Conservation (phyloP, 2,888 invertebrate species). For the Lasioglossum oenotherae region DNA sequence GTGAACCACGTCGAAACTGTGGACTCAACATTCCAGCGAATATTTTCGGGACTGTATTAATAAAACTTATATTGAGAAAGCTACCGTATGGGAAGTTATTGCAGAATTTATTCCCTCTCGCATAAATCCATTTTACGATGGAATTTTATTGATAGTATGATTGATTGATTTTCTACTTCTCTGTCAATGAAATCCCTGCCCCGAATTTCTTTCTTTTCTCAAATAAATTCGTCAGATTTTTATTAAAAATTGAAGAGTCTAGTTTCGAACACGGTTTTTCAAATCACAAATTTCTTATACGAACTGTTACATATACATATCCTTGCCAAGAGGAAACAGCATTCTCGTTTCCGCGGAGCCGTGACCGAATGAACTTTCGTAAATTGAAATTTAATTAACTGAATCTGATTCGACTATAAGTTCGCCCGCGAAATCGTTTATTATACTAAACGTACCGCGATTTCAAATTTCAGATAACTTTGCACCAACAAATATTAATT, state of each 20-base stretch:
- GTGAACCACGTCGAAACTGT: background rate
- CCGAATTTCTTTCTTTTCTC: background rate
- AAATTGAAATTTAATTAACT: constrained; percentile 1
- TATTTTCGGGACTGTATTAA: background rate
- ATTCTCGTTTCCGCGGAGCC: background rate
- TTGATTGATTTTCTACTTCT: background rate
- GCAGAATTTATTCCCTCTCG: background rate
- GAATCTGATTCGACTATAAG: background rate
- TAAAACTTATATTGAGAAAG: constrained; percentile 2
- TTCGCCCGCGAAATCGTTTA: background rate
- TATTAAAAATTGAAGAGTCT: background rate
- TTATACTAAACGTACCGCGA: background rate
- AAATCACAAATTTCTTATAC: background rate
- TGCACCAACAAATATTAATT: background rate
- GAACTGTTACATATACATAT: background rate
- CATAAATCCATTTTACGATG: constrained; percentile 1
- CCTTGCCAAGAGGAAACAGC: background rate
- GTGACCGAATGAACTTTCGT: background rate
- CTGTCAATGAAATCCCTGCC: background rate
- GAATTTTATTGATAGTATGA: background rate
- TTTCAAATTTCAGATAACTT: constrained; percentile 6
- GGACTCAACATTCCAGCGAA: background rate
- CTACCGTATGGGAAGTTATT: background rate
- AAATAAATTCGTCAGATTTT: background rate
- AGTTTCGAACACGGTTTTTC: background rate